Percentiles rank a stretch among this genome's conserved stretches.
Conservation (phyloP, 2,797 vertebrate species). For the Hippopotamyrus pictus region DNA sequence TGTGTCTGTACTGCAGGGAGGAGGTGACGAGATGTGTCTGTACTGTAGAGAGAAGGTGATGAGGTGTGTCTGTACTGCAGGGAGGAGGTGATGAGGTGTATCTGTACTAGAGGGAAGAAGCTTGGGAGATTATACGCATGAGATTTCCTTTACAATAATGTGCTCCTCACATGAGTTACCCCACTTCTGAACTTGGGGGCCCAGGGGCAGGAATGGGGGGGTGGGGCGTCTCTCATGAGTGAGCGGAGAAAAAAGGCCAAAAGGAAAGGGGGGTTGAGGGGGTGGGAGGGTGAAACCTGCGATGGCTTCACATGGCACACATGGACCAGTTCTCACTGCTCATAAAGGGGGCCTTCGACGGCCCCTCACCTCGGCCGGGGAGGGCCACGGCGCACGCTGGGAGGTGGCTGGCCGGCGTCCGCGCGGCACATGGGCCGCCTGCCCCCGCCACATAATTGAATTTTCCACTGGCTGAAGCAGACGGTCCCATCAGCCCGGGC, state of each 20-base stretch:
- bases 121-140: not conserved
- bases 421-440: slow-evolving; percentile 67
- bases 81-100: not conserved
- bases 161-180: not conserved
- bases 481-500: slow-evolving; percentile 27
- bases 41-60: not conserved
- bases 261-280: slow-evolving; percentile 6
- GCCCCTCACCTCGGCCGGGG: slow-evolving; percentile 79
- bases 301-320: slow-evolving; percentile 63
- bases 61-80: not conserved
- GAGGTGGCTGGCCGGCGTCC: slow-evolving; percentile 64
- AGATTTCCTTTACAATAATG: not conserved
- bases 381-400: slow-evolving; percentile 68
- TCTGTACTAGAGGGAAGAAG: not conserved
- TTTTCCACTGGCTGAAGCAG: slow-evolving; percentile 60
- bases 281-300: slow-evolving; percentile 48
- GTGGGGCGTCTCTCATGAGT: slow-evolving; percentile 42
- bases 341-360: slow-evolving; percentile 87
- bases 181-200: not conserved
- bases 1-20: not conserved
- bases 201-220: slow-evolving; percentile 47
- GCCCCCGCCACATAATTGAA: slow-evolving; percentile 59
- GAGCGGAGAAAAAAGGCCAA: slow-evolving; percentile 14
- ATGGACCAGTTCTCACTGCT: slow-evolving; percentile 92
- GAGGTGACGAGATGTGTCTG: not conserved